Evolutionary conservation across 2,888 invertebrate species (phyloP), one percentile per base, ranked within the genome.

Genomic region (Lepidocyrtinus sp.): DNA sequence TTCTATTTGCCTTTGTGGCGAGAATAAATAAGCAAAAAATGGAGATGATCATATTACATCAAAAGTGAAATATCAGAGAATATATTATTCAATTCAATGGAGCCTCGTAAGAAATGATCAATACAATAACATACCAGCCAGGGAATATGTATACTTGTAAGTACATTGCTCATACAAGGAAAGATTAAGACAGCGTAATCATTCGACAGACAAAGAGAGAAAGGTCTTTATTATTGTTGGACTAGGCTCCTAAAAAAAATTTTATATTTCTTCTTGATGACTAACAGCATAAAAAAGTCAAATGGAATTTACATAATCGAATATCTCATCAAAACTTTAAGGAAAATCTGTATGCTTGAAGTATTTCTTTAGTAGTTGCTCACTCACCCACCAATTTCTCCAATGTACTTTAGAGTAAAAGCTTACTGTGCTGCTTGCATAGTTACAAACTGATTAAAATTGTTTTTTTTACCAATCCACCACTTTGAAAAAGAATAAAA

Each of bases 1-100:
- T 75, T 36, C 70, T 55, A 75, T 75, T 75, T 62, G 70, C n/a
- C 63, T 27, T 63, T 75, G 75, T 45, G 59, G 46, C 67, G 62
- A 69, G 70, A 75, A 70, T 64, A 69, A 75, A 75, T 75, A 75
- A 75, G 75, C 75, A 75, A 70, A 75, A 75, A 75, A 75, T 75
- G 68, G 61, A 75, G 75, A 62, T 68, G 63, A 50, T 75, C 75
- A 75, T 75, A 75, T 63, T 75, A 75, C 50, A 55, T 36, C 50
- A 36, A 50, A 26, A 50, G 19, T 65, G 25, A 75, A 61, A 67
- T 67, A 67, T n/a, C 17, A 21, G 7, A 21, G 22, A n/a, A n/a
- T n/a, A n/a, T n/a, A n/a, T n/a, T n/a, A n/a, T n/a, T n/a, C n/a
- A n/a, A n/a, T n/a, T n/a, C n/a, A n/a, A n/a, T n/a, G n/a, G n/a